Base-by-base conservation (phyloP, 2,888 invertebrate genomes). In the Amblyteles armatorius region DNA sequence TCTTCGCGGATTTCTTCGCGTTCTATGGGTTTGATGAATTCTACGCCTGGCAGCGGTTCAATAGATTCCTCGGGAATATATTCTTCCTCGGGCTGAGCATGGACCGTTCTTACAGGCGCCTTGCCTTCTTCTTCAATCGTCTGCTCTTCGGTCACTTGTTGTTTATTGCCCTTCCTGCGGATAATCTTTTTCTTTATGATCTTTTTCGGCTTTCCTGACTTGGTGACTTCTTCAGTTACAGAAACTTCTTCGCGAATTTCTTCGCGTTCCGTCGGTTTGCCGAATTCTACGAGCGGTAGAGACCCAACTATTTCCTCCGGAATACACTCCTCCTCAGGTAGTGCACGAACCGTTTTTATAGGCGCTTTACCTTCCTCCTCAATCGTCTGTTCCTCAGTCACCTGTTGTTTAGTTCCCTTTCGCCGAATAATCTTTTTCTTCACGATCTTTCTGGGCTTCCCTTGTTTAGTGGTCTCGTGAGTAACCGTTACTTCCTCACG, bases 51-150 rank as follows among this genome's bases (percentile, higher is more conserved):
- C 0, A 83, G 65, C 1, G 63, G 16, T 3, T 81, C 74, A 0
- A 74, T 78, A 0, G 57, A 79, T 44, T 87, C 84, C 0, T 87
- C 72, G 0, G 72, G 76, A 13, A 88, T 63, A 2, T 82, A 63
- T 60, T 87, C 84, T 19, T 86, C 88, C 48, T 86, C 88, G 60
- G 91, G 91, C 26, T 79, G 91, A 82, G 90, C 92, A 57, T 93
- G 90, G 86, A 94, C 93, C 4, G 94, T 87, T 80, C 93, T 91
- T 89, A 94, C 89, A 83, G 95, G 92, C 92, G 94, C 88, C 89
- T 93, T 94, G 60, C 94, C 94, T 84, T 94, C 94, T 87, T 94
- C 94, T 87, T 94, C 94, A 55, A 94, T 92, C 36, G 94, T 94
- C 1, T 92, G 86, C 48, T 94, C 87, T 79, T 92, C 90, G 6